A percentile compares a stretch with the other conserved stretches of the same genome.
phyloP scores from a whole-genome alignment of 2,113 vertebrate genomes.

The Neomonachus schauinslandi region DNA sequence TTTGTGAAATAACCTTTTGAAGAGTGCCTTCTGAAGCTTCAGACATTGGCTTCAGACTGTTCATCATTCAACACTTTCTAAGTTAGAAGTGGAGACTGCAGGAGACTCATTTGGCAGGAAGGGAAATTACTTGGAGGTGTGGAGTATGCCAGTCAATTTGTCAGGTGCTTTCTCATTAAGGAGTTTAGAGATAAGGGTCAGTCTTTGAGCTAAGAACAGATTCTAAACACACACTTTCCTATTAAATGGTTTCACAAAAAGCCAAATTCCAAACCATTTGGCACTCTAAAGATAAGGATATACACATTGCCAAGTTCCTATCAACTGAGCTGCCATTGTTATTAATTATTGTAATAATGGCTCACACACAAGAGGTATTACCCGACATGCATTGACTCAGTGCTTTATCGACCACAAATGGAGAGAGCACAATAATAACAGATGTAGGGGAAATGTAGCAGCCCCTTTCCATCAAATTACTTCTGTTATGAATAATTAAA shows the following conservation, averaged over 20 bases:
- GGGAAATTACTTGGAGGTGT: conserved; percentile 52
- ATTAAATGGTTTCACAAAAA: conserved; percentile 74
- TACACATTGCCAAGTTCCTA: conserved; percentile 72
- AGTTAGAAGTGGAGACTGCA: not conserved
- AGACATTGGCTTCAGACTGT: conserved; percentile 27
- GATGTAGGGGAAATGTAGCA: not conserved
- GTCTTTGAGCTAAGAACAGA: conserved; percentile 69
- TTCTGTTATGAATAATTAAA: conserved; percentile 53
- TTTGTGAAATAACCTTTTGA: conserved; percentile 59
- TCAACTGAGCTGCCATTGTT: conserved; percentile 74
- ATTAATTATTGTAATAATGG: conserved; percentile 79
- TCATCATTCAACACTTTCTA: conserved; percentile 53
- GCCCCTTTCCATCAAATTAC: conserved; percentile 17
- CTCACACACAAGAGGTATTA: conserved; percentile 56
- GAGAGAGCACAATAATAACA: conserved; percentile 51
- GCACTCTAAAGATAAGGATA: conserved; percentile 77
- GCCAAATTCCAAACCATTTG: conserved; percentile 70
- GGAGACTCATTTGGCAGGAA: conserved; percentile 59
- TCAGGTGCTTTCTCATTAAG: conserved; percentile 76
- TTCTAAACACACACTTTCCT: conserved; percentile 72
- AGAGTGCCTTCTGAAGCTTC: conserved; percentile 30
- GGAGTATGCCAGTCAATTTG: conserved; percentile 72
- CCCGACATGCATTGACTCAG: conserved; percentile 48
- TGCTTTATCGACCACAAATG: conserved; percentile 40
- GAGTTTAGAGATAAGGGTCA: conserved; percentile 74